Conservation (phyloP, 2,888 invertebrate species). For the Agriopis marginaria region DNA sequence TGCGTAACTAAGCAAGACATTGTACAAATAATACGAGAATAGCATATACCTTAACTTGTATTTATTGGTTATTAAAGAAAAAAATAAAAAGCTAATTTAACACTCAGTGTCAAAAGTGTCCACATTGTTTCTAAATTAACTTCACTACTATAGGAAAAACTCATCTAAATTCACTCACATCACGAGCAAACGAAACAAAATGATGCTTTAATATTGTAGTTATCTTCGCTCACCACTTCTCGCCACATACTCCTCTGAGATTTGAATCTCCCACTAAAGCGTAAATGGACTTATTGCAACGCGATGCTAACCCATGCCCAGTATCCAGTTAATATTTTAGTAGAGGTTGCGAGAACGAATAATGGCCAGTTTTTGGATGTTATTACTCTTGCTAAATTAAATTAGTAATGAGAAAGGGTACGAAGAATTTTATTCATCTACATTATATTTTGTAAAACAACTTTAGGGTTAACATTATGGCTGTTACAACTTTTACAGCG, state of each 20-base stretch:
- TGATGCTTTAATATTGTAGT: conserved; percentile 48
- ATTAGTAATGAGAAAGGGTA: conserved; percentile 52
- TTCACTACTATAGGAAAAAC: conserved; percentile 28
- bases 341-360: conserved; percentile 57
- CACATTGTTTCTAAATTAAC: conserved; percentile 25
- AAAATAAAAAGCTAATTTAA: too few species aligned
- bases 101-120: background rate
- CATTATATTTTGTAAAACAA: conserved; percentile 26
- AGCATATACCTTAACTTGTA: too few species aligned
- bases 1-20: too few species aligned
- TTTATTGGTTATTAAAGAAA: too few species aligned
- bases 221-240: conserved; percentile 62
- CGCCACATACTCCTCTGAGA: conserved; percentile 58
- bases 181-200: conserved; percentile 44
- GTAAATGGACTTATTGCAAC: conserved; percentile 68
- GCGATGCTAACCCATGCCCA: conserved; percentile 54
- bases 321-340: conserved; percentile 59
- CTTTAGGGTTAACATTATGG: conserved; percentile 17
- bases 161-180: conserved; percentile 44
- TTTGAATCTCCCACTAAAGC: conserved; percentile 62
- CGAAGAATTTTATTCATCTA: conserved; percentile 35
- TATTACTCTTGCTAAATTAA: conserved; percentile 49
- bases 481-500: conserved; percentile 1
- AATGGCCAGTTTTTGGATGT: conserved; percentile 55
- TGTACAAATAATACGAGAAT: too few species aligned